phyloP scores from a whole-genome alignment of 2,888 invertebrate genomes.

The Pristionchus fissidentatus region DNA sequence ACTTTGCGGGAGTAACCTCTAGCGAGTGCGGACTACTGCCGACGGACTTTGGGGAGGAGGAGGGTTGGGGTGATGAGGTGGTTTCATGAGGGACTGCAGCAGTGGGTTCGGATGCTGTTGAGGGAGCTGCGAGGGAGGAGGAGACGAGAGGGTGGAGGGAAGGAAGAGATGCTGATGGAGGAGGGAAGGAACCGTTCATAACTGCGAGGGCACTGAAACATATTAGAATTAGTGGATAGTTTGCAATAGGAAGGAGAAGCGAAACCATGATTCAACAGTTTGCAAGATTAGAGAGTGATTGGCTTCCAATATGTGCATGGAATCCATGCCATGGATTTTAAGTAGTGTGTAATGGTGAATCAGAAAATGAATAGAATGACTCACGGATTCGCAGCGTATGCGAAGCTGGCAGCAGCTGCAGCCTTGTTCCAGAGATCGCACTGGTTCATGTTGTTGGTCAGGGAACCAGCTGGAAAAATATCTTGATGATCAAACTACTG shows the following conservation, averaged over 20 bases:
- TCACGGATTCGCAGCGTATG: constrained; percentile 42
- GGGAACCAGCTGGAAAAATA: not conserved
- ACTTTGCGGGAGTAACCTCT: too few relatives aligned
- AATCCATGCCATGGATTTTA: not conserved
- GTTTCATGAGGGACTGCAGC: too few relatives aligned
- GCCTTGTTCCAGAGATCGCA: constrained; percentile 43
- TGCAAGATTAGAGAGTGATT: too few relatives aligned
- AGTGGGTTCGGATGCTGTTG: not conserved
- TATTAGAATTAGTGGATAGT: not conserved
- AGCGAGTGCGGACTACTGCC: too few relatives aligned
- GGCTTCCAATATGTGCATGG: not conserved
- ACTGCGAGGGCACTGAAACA: constrained; percentile 1
- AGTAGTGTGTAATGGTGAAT: not conserved
- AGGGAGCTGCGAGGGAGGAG: not conserved
- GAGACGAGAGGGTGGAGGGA: not conserved
- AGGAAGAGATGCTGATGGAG: not conserved
- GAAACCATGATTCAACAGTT: not conserved
- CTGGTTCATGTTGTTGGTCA: not conserved
- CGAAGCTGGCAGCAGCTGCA: constrained; percentile 9
- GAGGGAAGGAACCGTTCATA: not conserved
- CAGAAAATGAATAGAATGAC: not conserved
- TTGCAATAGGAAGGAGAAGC: not conserved
- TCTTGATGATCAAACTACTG: too few relatives aligned
- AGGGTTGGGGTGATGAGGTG: not conserved
- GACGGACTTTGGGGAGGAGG: not conserved